These are phyloP conservation scores for Drosophila aff. DNA, from an alignment of 1,140 invertebrate species.

Conservation along the genomic window DNA sequence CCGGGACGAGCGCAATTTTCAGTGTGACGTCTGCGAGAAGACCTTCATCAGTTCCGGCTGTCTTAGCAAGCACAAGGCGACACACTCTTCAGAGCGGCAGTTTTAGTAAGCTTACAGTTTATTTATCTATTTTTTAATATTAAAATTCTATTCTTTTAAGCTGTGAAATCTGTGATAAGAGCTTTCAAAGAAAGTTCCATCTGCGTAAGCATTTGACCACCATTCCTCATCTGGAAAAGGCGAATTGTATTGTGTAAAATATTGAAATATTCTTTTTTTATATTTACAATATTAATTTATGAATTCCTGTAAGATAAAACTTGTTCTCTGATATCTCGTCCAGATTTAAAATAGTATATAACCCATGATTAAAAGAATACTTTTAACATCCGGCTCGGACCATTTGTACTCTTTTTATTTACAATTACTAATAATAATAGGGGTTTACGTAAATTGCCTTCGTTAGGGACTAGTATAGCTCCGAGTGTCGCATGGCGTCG, in stretches of 20 bases:
- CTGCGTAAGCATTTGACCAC: constrained; percentile 6
- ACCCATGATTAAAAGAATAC: background rate
- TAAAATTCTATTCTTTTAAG: constrained; percentile 2
- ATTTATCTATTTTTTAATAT: background rate
- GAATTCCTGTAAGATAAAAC: background rate
- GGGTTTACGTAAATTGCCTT: constrained; percentile 32
- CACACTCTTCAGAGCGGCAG: constrained; percentile 11
- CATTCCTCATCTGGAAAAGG: constrained; percentile 12
- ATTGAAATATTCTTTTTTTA: background rate
- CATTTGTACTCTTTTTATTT: constrained; percentile 70
- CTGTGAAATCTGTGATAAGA: constrained; percentile 24
- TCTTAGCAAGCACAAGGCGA: constrained; percentile 36
- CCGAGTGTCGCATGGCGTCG: constrained; percentile 36
- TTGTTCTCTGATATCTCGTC: background rate
- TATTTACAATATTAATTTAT: background rate
- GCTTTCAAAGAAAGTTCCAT: constrained; percentile 8
- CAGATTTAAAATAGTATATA: background rate
- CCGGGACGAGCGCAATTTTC: constrained; percentile 20
- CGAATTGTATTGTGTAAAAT: background rate
- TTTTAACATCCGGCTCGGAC: constrained; percentile 18
- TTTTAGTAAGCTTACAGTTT: constrained; percentile 12
- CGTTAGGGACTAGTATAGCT: constrained; percentile 60
- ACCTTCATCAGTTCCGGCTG: constrained; percentile 40
- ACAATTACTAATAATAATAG: constrained; percentile 39
- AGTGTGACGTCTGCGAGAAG: constrained; percentile 32